Base-by-base conservation (phyloP, 2,797 vertebrate genomes). In the Euthynnus affinis region DNA sequence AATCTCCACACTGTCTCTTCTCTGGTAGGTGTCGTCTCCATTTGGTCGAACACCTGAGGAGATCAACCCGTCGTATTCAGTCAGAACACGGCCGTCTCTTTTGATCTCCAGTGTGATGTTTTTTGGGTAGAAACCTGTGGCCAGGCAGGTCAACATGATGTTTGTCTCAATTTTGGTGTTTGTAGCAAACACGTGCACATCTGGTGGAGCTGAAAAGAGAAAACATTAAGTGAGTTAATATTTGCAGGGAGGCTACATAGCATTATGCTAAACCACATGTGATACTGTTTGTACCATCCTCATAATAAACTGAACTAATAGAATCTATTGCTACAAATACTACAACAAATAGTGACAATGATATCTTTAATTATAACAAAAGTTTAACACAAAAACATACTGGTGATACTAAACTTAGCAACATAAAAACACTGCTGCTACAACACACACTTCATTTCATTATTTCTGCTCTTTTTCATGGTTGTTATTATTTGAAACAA, bases 111-210 rank as follows among this genome's bases (percentile, higher is more conserved):
- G 2, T 3, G 0, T 0, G 8, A 92, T 69, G 5, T 92, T 78
- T 62, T 81, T 85, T 3, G 86, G 82, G 48, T 71, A 61, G 87
- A 94, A 94, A 0, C 89, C 93, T 0, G 93, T 93, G 49, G 93
- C 92, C 70, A 94, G 20, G 81, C 95, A 95, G 1, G 40, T 84
- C 84, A 95, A n/a, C 0, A 52, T 3, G 1, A 78, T 0, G 20
- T 71, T 76, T 0, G 0, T 1, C 1, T 74, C 0, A 0, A 0
- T 0, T 0, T 0, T 27, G 25, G 77, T 5, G 0, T 27, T 65
- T 6, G 27, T 90, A 0, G 61, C 10, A 62, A 76, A 89, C 2
- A 87, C 0, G 9, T 32, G 0, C 0, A 95, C 68, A 0, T 20
- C 0, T 6, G 93, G 92, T 17, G 0, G 1, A 5, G 0, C 92